phyloP scores from a whole-genome alignment of 2,888 invertebrate genomes.

The Drosophila monieri region DNA sequence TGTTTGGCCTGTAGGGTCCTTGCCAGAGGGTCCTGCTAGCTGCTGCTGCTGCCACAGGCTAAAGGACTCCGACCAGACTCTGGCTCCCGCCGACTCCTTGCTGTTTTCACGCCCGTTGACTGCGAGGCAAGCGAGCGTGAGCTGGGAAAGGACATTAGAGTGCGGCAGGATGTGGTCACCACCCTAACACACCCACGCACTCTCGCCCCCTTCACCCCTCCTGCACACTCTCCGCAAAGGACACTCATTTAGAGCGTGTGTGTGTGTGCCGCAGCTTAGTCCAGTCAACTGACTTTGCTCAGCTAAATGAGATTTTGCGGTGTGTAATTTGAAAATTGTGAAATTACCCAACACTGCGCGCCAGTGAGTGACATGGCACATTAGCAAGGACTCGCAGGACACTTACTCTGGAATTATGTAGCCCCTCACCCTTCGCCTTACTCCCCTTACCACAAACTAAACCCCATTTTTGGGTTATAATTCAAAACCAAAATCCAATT shows the following conservation, averaged over 20 bases:
- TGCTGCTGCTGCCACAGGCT: slow-evolving; percentile 21
- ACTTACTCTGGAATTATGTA: slow-evolving; percentile 2
- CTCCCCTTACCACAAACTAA: not conserved
- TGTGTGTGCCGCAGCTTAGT: slow-evolving; percentile 10
- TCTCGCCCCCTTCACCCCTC: not conserved
- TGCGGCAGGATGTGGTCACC: slow-evolving; percentile 8
- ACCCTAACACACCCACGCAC: not conserved
- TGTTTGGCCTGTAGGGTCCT: slow-evolving; percentile 31
- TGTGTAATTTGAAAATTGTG: slow-evolving; percentile 42
- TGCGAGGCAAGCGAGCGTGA: slow-evolving; percentile 41
- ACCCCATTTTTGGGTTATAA: slow-evolving; percentile 29
- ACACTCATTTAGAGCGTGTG: slow-evolving; percentile 39
- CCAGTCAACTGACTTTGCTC: slow-evolving; percentile 42
- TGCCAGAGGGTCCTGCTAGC: slow-evolving; percentile 20
- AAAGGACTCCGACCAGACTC: not conserved
- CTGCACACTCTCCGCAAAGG: not conserved
- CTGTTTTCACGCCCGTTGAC: slow-evolving; percentile 40
- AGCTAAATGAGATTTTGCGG: slow-evolving; percentile 51
- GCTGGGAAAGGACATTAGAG: slow-evolving; percentile 35
- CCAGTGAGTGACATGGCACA: slow-evolving; percentile 20
- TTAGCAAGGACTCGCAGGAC: slow-evolving; percentile 13
- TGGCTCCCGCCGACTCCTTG: slow-evolving; percentile 9
- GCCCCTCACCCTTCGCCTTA: no score
- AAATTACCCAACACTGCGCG: slow-evolving; percentile 40
- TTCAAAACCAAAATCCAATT: slow-evolving; percentile 53